Evolutionary conservation across 1,140 invertebrate species (phyloP), one percentile per base, ranked within the genome.

Genomic region (Panulirus ornatus): DNA sequence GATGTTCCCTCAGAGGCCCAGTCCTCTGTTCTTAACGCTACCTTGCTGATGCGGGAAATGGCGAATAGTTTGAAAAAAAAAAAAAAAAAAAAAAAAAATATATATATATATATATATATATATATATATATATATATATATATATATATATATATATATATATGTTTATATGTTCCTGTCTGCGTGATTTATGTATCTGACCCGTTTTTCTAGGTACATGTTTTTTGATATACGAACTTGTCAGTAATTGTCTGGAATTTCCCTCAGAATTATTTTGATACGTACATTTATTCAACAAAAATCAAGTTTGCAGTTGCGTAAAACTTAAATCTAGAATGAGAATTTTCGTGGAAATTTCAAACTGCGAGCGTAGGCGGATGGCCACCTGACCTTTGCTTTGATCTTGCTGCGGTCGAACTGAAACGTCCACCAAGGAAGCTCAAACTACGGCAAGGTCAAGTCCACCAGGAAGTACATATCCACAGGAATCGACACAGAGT

Each of bases 61-160:
- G n/a, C n/a, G n/a, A n/a, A n/a, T n/a, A n/a, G n/a, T n/a, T n/a
- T n/a, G n/a, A n/a, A n/a, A n/a, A n/a, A n/a, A n/a, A n/a, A n/a
- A n/a, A n/a, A n/a, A 58, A 11, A 58, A 11, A 73, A n/a, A 3
- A n/a, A 75, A n/a, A 75, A n/a, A 75, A n/a, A 75, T 75, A 75
- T 75, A 75, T 75, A 75, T 75, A 75, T 75, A 75, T 75, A 75
- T 75, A 75, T 75, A 75, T 75, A 75, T 75, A 75, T 75, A 75
- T 38, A 75, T 75, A 75, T 75, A 75, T 75, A 75, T 75, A 75
- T 75, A 75, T 75, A 75, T 75, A 75, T 75, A 75, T 75, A 75
- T 75, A 75, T 75, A 75, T 75, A 75, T 75, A 75, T 75, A 75
- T 75, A 75, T 75, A 75, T 75, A 38, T 75, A 38, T 75, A 38